Conservation (phyloP, 1,140 invertebrate species). For the Luehdorfia chinensis region DNA sequence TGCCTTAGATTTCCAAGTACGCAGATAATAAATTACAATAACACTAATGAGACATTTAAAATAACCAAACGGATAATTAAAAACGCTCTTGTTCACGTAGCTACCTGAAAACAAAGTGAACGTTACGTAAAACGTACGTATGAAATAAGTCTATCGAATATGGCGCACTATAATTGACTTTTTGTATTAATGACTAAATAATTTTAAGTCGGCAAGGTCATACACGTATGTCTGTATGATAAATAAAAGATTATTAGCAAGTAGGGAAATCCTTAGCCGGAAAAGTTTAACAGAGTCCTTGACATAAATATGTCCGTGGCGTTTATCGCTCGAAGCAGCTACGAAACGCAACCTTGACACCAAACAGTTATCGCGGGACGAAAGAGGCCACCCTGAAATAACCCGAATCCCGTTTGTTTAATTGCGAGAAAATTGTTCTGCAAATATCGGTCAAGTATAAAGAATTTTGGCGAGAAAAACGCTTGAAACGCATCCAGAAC, state of each 20-base stretch:
- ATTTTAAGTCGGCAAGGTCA: slow-evolving; percentile 57
- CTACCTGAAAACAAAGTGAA: too few relatives aligned
- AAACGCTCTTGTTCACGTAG: too few relatives aligned
- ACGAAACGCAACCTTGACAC: slow-evolving; percentile 71
- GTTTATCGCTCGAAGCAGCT: slow-evolving; percentile 48
- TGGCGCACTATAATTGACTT: slow-evolving; percentile 60
- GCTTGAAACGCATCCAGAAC: slow-evolving; percentile 53
- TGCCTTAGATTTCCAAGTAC: too few relatives aligned
- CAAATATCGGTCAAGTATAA: slow-evolving; percentile 73
- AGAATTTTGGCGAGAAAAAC: slow-evolving; percentile 43
- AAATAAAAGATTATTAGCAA: slow-evolving; percentile 32
- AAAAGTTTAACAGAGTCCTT: slow-evolving; percentile 56
- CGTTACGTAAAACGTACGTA: too few relatives aligned
- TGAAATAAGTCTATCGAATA: slow-evolving; percentile 42
- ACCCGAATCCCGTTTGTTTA: slow-evolving; percentile 43
- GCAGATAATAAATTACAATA: too few relatives aligned
- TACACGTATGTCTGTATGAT: slow-evolving; percentile 38
- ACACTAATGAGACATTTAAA: too few relatives aligned
- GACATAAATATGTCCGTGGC: slow-evolving; percentile 57
- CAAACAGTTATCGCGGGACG: slow-evolving; percentile 68
- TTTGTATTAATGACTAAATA: slow-evolving; percentile 71
- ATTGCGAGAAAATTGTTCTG: slow-evolving; percentile 42
- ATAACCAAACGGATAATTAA: too few relatives aligned
- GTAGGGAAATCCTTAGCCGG: slow-evolving; percentile 49
- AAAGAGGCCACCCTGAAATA: slow-evolving; percentile 68